Conservation (phyloP, 2,797 vertebrate genomes). For the Florisuga fusca region DNA sequence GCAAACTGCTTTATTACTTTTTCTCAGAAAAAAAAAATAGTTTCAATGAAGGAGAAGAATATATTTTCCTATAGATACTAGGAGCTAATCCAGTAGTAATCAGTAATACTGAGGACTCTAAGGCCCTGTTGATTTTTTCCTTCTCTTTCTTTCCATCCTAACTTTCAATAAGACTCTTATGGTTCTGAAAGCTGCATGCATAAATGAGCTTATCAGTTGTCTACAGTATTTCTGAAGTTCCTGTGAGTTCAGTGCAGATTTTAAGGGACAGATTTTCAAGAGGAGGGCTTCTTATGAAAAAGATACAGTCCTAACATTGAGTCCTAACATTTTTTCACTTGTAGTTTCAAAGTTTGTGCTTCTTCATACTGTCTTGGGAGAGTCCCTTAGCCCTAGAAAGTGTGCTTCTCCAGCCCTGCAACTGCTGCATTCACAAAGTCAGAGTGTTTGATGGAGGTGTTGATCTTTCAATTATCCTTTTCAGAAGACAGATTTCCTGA, state of each 20-base stretch:
- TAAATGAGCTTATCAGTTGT: neutral
- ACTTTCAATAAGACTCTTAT: neutral
- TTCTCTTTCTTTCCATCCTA: neutral
- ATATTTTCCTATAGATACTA: neutral
- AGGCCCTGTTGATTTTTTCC: neutral
- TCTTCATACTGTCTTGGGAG: neutral
- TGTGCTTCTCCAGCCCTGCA: neutral
- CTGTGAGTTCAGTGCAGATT: neutral
- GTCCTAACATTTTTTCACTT: neutral
- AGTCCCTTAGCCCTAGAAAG: neutral
- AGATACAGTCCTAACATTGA: neutral
- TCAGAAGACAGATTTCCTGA: neutral
- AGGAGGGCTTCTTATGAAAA: neutral
- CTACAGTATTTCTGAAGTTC: neutral
- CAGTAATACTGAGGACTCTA: neutral
- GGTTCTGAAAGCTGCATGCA: neutral
- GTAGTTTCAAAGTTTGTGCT: neutral
- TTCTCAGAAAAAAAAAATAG: neutral
- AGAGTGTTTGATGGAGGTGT: neutral
- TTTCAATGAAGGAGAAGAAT: neutral
- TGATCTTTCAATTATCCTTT: neutral
- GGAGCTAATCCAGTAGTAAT: neutral
- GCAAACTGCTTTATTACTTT: neutral
- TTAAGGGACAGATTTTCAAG: neutral
- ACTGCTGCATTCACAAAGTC: neutral